Conservation (phyloP, 2,797 vertebrate genomes). For the Todus mexicanus region DNA sequence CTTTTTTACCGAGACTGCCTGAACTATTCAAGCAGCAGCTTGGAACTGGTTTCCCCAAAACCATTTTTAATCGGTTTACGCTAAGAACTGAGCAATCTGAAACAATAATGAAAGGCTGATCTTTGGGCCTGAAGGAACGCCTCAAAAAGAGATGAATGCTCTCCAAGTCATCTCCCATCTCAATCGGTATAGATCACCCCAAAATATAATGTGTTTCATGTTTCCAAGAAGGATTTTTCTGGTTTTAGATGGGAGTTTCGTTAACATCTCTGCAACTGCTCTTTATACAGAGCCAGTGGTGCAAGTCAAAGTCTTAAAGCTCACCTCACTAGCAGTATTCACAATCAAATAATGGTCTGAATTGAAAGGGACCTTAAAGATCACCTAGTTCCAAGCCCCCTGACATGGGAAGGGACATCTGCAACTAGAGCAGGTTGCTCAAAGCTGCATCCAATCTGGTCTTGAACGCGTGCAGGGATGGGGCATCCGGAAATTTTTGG, state of each 20-base stretch:
- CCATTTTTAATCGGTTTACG: neutral
- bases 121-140: neutral
- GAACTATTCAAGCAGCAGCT: neutral
- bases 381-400: neutral
- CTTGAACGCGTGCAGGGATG: neutral
- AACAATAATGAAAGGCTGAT: neutral
- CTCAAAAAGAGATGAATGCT: neutral
- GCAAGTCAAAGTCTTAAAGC: neutral
- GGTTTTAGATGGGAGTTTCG: neutral
- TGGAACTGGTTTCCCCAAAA: neutral
- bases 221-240: neutral
- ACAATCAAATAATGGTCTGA: neutral
- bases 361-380: neutral
- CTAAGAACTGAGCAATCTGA: neutral
- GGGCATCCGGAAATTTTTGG: neutral
- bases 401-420: neutral
- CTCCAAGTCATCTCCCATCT: neutral
- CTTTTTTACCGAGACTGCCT: neutral
- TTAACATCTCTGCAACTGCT: neutral
- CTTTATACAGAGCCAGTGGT: neutral
- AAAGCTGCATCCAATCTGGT: neutral
- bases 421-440: neutral
- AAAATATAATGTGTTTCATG: rapidly evolving
- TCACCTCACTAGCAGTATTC: rapidly evolving
- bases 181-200: neutral